A percentile compares a stretch with the other conserved stretches of the same genome.
These are phyloP conservation scores for Gorsachius magnificus DNA, from an alignment of 2,797 vertebrate species.

Conservation along the genomic window DNA sequence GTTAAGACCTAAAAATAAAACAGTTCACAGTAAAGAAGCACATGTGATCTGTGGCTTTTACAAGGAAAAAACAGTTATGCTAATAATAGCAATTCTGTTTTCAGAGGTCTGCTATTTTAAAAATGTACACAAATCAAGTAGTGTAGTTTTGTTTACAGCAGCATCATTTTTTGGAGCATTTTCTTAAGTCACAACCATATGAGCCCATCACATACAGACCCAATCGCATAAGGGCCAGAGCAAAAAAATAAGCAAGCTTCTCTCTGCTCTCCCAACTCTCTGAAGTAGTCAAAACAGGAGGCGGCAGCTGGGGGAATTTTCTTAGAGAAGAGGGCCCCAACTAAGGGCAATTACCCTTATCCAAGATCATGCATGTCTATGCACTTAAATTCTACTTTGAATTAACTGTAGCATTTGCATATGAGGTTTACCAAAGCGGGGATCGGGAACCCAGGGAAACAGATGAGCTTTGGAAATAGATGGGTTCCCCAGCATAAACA, in stretches of 20 bases:
- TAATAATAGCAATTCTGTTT: slow-evolving; percentile 24
- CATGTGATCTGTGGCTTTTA: not conserved
- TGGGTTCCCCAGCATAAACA: not conserved
- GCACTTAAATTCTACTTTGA: not conserved
- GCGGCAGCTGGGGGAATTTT: not conserved
- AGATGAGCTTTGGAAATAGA: not conserved
- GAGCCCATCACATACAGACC: not conserved
- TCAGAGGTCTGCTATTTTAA: not conserved
- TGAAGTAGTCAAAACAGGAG: not conserved
- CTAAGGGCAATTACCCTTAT: not conserved
- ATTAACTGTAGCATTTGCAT: not conserved
- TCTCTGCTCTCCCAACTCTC: not conserved
- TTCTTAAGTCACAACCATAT: not conserved
- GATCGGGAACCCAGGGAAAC: not conserved
- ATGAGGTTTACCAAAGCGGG: not conserved
- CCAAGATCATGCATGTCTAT: not conserved
- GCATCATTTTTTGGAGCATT: not conserved
- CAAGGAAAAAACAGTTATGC: not conserved
- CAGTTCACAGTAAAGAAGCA: not conserved
- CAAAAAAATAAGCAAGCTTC: not conserved
- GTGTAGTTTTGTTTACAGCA: not conserved
- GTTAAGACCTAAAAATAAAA: slow-evolving; percentile 30
- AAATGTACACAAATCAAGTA: not conserved
- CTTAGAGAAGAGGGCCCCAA: not conserved
- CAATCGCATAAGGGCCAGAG: not conserved